These are phyloP conservation scores for fruit fly (Drosophila melanogaster) DNA, from an alignment of 1,140 invertebrate genomes.

Conservation along the genomic window DNA sequence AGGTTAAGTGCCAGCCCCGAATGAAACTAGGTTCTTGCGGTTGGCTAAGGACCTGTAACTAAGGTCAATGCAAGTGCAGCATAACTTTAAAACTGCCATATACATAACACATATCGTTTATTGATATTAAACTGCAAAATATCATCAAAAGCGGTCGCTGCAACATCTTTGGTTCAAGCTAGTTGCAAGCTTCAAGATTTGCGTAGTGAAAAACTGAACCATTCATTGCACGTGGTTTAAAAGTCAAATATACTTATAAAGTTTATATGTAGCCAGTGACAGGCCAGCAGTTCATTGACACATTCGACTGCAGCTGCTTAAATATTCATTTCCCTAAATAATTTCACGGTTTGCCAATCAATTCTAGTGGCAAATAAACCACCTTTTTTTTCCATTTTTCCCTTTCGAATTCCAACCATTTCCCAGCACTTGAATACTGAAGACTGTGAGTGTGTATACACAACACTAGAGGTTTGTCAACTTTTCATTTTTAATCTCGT, in stretches of 20 bases:
- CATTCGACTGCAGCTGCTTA: slow-evolving; percentile 3
- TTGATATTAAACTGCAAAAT: too few relatives aligned
- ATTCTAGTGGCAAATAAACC: slow-evolving; percentile 10
- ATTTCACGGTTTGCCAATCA: slow-evolving; percentile 23
- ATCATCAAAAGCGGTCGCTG: too few relatives aligned
- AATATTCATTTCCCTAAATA: slow-evolving; percentile 13
- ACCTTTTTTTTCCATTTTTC: slow-evolving; percentile 1
- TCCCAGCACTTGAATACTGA: background rate
- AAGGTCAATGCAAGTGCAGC: background rate
- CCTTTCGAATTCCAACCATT: background rate
- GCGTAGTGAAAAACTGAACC: too few relatives aligned
- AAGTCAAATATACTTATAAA: too few relatives aligned
- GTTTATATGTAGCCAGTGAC: too few relatives aligned
- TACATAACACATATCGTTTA: too few relatives aligned
- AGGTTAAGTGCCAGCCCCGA: slow-evolving; percentile 4
- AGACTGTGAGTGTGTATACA: slow-evolving; percentile 5
- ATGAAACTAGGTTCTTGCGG: background rate
- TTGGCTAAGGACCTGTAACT: too few relatives aligned
- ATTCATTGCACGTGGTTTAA: too few relatives aligned
- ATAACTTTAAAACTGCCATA: too few relatives aligned
- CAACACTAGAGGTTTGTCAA: background rate
- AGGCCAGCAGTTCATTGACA: slow-evolving; percentile 8
- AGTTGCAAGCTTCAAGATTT: too few relatives aligned
- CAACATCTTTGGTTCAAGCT: too few relatives aligned
- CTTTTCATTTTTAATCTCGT: background rate